A percentile compares a stretch with the other conserved stretches of the same genome.
phyloP scores from a whole-genome alignment of 1,140 invertebrate species.

The Phenacoccus solenopsis region DNA sequence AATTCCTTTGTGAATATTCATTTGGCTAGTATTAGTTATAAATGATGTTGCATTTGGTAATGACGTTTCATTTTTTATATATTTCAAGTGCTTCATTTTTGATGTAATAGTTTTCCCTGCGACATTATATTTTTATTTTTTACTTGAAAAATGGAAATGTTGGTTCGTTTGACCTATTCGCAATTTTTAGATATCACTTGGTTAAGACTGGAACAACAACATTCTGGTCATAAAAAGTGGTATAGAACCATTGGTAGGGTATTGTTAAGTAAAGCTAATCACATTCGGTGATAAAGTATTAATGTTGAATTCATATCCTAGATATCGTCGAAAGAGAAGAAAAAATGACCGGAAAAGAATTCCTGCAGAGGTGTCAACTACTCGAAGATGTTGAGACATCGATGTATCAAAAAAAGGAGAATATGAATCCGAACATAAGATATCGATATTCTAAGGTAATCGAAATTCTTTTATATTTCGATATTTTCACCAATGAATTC shows the following conservation, averaged over 20 bases:
- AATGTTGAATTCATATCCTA: too few relatives aligned
- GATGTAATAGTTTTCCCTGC: too few relatives aligned
- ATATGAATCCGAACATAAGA: not conserved
- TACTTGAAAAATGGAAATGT: not conserved
- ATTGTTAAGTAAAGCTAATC: too few relatives aligned
- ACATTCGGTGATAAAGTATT: too few relatives aligned
- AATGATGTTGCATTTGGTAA: too few relatives aligned
- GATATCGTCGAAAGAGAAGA: not conserved
- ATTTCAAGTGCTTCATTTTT: too few relatives aligned
- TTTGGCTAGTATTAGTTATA: too few relatives aligned
- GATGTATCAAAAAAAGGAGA: not conserved
- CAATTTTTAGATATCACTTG: not conserved
- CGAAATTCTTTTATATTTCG: not conserved
- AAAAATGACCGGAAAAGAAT: not conserved
- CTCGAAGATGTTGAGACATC: not conserved
- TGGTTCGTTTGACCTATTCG: not conserved
- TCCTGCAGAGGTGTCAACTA: not conserved
- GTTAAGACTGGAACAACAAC: not conserved
- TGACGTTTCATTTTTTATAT: too few relatives aligned
- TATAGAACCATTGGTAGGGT: too few relatives aligned
- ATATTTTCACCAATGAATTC: not conserved
- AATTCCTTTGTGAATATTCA: too few relatives aligned
- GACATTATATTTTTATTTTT: not conserved
- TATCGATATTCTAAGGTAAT: conserved; percentile 8
- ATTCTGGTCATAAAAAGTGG: too few relatives aligned